These are phyloP conservation scores for Equus quagga DNA, from an alignment of 2,113 vertebrate species.

Conservation along the genomic window DNA sequence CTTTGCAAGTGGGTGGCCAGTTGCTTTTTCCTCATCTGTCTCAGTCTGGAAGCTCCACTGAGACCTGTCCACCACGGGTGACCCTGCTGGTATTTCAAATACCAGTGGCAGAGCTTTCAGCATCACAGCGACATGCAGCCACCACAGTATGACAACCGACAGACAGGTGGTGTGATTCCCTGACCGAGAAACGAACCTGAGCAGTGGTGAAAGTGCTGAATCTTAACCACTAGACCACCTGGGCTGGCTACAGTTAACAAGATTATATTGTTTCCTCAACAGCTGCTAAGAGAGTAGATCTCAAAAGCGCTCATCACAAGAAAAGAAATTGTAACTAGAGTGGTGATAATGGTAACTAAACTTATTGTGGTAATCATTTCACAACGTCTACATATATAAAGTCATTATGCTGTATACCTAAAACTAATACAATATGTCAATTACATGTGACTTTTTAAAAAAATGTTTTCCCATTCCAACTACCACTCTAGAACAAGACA, in stretches of 20 bases:
- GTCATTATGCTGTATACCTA: neutral
- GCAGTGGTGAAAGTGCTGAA: no score
- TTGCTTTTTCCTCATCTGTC: no score
- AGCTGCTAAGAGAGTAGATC: neutral
- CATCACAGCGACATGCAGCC: no score
- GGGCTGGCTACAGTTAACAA: neutral
- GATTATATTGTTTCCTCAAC: neutral
- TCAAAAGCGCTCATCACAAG: neutral
- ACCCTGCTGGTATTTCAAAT: no score
- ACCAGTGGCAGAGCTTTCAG: no score
- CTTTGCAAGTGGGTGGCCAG: no score
- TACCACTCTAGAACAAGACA: neutral
- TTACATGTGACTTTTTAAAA: neutral
- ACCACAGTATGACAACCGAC: no score
- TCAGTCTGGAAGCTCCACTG: no score
- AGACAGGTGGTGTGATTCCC: no score
- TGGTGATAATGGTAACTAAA: neutral
- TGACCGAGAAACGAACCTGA: no score
- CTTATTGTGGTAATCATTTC: neutral
- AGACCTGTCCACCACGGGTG: no score
- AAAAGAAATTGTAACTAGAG: neutral
- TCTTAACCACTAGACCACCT: no score
- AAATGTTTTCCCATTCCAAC: neutral
- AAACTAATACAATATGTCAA: neutral
- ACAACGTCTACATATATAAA: neutral